Evolutionary conservation across 2,888 invertebrate species (phyloP), one percentile per base, ranked within the genome.

Genomic region (Junonia oenone): DNA sequence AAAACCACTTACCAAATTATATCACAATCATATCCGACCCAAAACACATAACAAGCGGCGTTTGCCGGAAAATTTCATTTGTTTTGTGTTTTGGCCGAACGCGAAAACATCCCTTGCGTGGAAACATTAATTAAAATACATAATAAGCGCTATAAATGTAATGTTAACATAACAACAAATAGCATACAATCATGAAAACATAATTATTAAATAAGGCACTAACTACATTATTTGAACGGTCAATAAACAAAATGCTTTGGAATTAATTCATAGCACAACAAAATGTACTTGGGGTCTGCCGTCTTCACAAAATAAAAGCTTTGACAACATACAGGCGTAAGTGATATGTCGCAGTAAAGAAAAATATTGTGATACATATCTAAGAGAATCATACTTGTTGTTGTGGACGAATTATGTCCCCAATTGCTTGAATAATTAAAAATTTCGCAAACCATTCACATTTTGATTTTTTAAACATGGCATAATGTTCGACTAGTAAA

Each of bases 11-110:
- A 77, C 76, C 73, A 79, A 81, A 73, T 78, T 81, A 83, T 82
- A 88, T 87, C 83, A 86, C 84, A 87, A 57, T 72, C 76, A 75
- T 76, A 81, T 76, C 76, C 67, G n/a, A n/a, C n/a, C n/a, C n/a
- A n/a, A n/a, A 76, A n/a, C n/a, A n/a, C n/a, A n/a, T n/a, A n/a
- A n/a, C n/a, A n/a, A n/a, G n/a, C n/a, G n/a, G n/a, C n/a, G n/a
- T n/a, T n/a, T n/a, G n/a, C n/a, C n/a, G n/a, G n/a, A n/a, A n/a
- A n/a, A n/a, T n/a, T n/a, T n/a, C n/a, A n/a, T n/a, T n/a, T n/a
- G n/a, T n/a, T n/a, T n/a, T n/a, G n/a, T n/a, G n/a, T n/a, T n/a
- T n/a, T n/a, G n/a, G n/a, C n/a, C n/a, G n/a, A n/a, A n/a, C n/a
- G n/a, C n/a, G n/a, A n/a, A 31, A 31, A 33, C 31, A 33, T 74